These are phyloP conservation scores for Vimba vimba DNA, from an alignment of 2,113 vertebrate genomes.

Conservation along the genomic window DNA sequence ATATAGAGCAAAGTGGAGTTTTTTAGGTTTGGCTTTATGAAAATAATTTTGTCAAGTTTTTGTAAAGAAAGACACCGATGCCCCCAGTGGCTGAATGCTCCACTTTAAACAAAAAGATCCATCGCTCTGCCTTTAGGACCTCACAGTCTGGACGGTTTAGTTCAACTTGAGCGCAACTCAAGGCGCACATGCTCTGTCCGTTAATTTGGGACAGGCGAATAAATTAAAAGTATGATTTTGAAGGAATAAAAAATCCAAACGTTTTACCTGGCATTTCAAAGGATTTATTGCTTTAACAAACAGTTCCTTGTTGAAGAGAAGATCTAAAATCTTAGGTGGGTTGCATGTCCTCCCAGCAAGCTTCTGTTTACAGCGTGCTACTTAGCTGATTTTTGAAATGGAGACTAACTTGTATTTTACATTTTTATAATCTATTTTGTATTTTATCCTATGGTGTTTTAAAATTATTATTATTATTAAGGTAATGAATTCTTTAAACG, in stretches of 20 bases:
- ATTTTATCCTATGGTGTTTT: not conserved
- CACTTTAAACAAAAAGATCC: not conserved
- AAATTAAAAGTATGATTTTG: conserved; percentile 63
- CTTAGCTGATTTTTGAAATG: not conserved
- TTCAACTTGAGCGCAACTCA: conserved; percentile 56
- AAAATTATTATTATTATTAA: not conserved
- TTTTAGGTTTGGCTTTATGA: not conserved
- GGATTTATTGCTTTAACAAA: conserved; percentile 35
- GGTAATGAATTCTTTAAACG: not conserved
- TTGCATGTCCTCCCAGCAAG: conserved; percentile 47
- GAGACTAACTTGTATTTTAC: not conserved
- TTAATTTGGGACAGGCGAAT: conserved; percentile 52
- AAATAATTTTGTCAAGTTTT: not conserved
- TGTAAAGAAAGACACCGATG: not conserved
- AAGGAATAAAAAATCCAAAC: conserved; percentile 52
- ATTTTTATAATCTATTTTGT: not conserved
- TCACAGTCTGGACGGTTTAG: conserved; percentile 6
- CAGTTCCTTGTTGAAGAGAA: conserved; percentile 43
- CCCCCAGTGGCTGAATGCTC: conserved; percentile 24
- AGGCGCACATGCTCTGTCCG: conserved; percentile 60
- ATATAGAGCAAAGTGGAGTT: not conserved
- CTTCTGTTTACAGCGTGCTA: conserved; percentile 23
- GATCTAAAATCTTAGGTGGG: conserved; percentile 49
- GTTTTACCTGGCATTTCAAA: conserved; percentile 3
- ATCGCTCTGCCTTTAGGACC: conserved; percentile 51